phyloP scores from a whole-genome alignment of 2,113 vertebrate genomes.

The Anser brachyrhynchus region DNA sequence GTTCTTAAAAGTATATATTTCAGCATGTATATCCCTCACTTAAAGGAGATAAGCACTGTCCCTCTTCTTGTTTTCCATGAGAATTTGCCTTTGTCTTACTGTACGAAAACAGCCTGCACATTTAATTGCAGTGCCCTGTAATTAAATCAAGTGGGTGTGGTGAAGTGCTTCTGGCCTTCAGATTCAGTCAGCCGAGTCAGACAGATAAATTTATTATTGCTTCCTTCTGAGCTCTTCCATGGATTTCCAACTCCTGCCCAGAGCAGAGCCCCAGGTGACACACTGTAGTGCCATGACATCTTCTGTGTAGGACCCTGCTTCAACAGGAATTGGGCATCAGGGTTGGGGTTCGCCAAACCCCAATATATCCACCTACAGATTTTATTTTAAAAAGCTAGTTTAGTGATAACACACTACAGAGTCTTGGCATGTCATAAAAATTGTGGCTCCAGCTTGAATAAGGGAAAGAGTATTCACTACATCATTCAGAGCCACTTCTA shows the following conservation, averaged over 20 bases:
- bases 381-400: background rate
- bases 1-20: background rate
- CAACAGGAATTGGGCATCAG: background rate
- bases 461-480: background rate
- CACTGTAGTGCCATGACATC: background rate
- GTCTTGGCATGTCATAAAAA: background rate
- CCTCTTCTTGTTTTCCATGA: background rate
- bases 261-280: background rate
- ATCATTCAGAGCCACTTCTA: background rate
- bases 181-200: background rate
- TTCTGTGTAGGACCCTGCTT: background rate
- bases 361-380: background rate
- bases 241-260: background rate
- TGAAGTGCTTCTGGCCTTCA: background rate
- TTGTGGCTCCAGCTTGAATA: background rate
- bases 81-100: background rate
- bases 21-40: background rate
- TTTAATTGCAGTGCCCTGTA: background rate
- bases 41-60: background rate
- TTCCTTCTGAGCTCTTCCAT: background rate
- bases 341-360: background rate
- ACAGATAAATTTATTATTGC: background rate
- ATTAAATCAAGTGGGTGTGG: background rate
- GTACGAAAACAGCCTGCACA: background rate
- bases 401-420: background rate